Percentiles rank a stretch among this genome's conserved stretches.
phyloP scores from a whole-genome alignment of 2,797 vertebrate genomes.

The Oophaga sylvatica region DNA sequence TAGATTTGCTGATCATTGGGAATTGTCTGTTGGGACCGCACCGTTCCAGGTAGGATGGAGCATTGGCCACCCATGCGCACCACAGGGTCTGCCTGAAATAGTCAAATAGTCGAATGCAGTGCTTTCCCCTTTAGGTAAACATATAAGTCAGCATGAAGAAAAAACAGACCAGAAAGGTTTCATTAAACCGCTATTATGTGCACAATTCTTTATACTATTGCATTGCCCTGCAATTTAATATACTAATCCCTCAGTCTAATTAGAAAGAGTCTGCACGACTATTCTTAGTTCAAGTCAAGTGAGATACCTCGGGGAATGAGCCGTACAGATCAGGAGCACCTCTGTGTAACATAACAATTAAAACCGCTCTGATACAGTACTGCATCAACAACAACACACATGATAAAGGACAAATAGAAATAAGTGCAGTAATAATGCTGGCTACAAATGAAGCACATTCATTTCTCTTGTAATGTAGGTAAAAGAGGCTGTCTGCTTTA shows the following conservation, averaged over 20 bases:
- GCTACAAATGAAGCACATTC: neutral
- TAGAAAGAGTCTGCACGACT: slow-evolving; percentile 12
- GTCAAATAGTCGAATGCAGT: too few species aligned
- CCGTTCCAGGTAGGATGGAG: too few species aligned
- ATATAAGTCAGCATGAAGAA: neutral
- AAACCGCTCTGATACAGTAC: neutral
- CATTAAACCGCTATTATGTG: neutral
- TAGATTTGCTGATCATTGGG: too few species aligned
- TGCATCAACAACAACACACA: neutral
- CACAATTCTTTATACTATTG: neutral
- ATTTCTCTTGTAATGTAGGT: neutral
- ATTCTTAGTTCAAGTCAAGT: neutral
- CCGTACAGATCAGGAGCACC: neutral
- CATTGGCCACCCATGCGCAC: too few species aligned
- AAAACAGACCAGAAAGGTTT: neutral
- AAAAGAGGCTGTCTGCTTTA: neutral
- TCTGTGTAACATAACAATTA: neutral
- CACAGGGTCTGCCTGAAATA: too few species aligned
- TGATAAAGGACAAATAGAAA: neutral
- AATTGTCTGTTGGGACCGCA: too few species aligned
- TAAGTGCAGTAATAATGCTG: neutral
- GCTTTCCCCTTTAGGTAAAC: neutral
- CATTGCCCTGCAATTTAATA: neutral
- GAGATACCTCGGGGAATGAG: neutral
- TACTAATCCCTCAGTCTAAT: neutral